Base-by-base conservation (phyloP, 2,113 vertebrate species). In the Passer montanus region DNA sequence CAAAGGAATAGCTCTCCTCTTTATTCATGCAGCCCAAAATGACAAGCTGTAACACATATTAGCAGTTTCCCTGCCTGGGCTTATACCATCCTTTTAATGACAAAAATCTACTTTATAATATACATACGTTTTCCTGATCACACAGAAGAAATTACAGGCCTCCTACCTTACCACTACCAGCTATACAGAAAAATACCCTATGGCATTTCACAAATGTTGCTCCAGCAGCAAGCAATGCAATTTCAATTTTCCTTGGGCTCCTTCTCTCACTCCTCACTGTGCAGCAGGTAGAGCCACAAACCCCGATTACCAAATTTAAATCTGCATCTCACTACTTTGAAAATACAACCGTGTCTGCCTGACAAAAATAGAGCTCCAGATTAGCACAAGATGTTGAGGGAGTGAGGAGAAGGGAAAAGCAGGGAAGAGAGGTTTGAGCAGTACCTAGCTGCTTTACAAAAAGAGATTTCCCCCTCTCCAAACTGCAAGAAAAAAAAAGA, bases 1-100 rank as follows among this genome's bases (percentile, higher is more conserved):
- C 97, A 83, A 72, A 97, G 97, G 97, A 98, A 93, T 7, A 92
- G 97, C 91, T 97, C 95, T 91, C 94, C 89, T 69, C 95, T 92
- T 79, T 79, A 94, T 96, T 97, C 98, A 97, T 59, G 33, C 93
- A 95, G 97, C 89, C 96, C 97, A 89, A 92, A 97, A 97, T 83
- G 97, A 97, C 97, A 97, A 97, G 97, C 97, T 87, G 95, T 90
- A 95, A 96, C 95, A 94, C 85, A 78, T 81, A 97, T 94, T 79
- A 97, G 97, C 96, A 94, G 95, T 87, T 94, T 96, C 96, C 90
- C 95, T 97, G 96, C 93, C 97, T 85, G 90, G 95, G 95, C 88
- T 96, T 95, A 84, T 67, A 87, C 93, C 89, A 73, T 87, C n/a
- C 22, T 92, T 95, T 96, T 94, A 97, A 97, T 62, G 92, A 96